These are phyloP conservation scores for Petrocephalus microphthalmus DNA, from an alignment of 2,113 vertebrate species.

Conservation along the genomic window DNA sequence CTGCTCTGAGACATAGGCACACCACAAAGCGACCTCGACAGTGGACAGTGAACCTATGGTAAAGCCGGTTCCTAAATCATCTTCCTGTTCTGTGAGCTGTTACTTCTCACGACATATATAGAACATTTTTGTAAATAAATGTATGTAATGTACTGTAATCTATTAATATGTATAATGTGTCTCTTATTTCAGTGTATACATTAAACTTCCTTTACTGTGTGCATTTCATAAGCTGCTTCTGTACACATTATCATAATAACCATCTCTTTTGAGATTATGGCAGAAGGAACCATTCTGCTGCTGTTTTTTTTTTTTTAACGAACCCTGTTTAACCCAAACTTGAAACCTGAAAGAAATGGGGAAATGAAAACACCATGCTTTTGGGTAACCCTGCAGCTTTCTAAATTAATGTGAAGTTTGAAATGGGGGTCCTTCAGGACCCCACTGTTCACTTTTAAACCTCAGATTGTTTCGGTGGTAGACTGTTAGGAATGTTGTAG, in stretches of 20 bases:
- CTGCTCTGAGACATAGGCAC: constrained; percentile 21
- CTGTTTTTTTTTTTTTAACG: neutral
- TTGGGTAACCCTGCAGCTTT: neutral
- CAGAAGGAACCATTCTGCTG: neutral
- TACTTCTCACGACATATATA: neutral
- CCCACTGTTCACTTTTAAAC: constrained; percentile 17
- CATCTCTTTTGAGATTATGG: neutral
- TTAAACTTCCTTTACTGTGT: neutral
- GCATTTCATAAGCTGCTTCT: neutral
- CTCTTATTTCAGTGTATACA: neutral
- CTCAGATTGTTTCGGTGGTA: constrained; percentile 34
- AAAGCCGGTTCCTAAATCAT: neutral
- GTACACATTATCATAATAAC: neutral
- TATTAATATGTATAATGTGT: neutral
- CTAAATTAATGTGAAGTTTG: constrained; percentile 20
- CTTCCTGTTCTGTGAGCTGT: neutral
- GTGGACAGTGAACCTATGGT: neutral
- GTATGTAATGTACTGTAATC: neutral
- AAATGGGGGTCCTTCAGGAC: neutral
- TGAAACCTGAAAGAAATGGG: neutral
- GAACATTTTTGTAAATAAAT: neutral
- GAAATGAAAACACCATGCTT: neutral
- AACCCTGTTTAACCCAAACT: neutral
- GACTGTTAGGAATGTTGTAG: constrained; percentile 46
- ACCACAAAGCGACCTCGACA: neutral